phyloP scores from a whole-genome alignment of 2,797 vertebrate genomes.

The Aphelocoma californica region DNA sequence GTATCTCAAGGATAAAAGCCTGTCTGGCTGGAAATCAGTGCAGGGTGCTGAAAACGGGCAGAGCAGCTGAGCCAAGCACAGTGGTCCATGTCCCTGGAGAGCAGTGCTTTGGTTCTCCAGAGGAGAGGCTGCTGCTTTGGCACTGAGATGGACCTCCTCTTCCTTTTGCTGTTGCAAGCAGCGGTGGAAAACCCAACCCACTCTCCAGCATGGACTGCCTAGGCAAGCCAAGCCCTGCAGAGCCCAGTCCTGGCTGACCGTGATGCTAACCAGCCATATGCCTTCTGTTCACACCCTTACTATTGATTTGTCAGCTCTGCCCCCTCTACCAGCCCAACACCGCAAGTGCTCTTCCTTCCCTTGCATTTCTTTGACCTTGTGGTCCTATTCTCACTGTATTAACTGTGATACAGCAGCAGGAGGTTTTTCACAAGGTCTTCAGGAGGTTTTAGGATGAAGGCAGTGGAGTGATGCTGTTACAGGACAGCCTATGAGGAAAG shows the following conservation, averaged over 20 bases:
- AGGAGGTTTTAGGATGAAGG: not conserved
- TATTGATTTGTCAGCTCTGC: not conserved
- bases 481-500: not conserved
- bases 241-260: not conserved
- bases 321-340: not conserved
- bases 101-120: not conserved
- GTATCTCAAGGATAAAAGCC: conserved; percentile 50
- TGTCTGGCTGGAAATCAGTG: conserved; percentile 21
- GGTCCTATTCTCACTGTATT: not conserved
- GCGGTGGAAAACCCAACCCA: not conserved
- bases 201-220: not conserved
- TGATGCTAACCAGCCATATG: not conserved
- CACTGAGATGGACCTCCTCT: not conserved
- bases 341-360: not conserved
- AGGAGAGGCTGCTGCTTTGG: not conserved
- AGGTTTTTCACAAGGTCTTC: not conserved
- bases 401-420: not conserved
- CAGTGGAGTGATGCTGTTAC: not conserved
- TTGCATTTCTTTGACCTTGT: not conserved
- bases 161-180: not conserved
- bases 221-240: not conserved
- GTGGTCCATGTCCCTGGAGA: not conserved
- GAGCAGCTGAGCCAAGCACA: not conserved
- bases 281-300: not conserved
- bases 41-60: not conserved